These are phyloP conservation scores for Ellobius talpinus DNA, from an alignment of 2,113 vertebrate genomes.

Conservation along the genomic window DNA sequence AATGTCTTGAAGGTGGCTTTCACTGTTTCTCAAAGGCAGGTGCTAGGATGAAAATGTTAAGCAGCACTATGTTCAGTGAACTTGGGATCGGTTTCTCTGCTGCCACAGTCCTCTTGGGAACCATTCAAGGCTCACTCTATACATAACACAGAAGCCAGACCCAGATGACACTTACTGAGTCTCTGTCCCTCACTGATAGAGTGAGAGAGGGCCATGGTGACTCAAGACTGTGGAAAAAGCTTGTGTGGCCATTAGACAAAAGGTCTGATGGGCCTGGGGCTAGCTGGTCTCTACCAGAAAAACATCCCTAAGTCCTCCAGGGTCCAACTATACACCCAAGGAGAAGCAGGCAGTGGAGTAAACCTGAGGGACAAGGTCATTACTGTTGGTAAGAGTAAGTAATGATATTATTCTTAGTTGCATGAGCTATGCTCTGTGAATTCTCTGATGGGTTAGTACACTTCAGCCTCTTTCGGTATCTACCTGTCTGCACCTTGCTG, in stretches of 20 bases:
- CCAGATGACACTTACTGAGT: neutral
- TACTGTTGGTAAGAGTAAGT: neutral
- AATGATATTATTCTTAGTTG: neutral
- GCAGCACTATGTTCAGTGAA: neutral
- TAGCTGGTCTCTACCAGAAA: neutral
- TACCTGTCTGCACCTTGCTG: neutral
- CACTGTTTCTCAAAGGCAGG: neutral
- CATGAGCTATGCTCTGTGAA: neutral
- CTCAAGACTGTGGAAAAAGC: neutral
- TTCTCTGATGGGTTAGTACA: neutral
- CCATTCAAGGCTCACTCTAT: conserved; percentile 31
- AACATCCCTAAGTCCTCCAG: neutral
- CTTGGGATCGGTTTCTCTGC: neutral
- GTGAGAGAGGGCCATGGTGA: neutral
- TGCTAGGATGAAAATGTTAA: neutral
- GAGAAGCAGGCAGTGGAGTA: neutral
- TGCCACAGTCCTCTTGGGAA: neutral
- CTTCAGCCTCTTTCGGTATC: neutral
- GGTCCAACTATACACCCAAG: neutral
- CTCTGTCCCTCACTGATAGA: neutral
- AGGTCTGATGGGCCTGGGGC: neutral
- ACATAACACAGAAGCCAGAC: neutral
- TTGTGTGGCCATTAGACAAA: neutral
- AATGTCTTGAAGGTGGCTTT: neutral
- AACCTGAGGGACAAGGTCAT: neutral